These are phyloP conservation scores for Amphibalanus amphitrite DNA, from an alignment of 1,140 invertebrate species.

Conservation along the genomic window DNA sequence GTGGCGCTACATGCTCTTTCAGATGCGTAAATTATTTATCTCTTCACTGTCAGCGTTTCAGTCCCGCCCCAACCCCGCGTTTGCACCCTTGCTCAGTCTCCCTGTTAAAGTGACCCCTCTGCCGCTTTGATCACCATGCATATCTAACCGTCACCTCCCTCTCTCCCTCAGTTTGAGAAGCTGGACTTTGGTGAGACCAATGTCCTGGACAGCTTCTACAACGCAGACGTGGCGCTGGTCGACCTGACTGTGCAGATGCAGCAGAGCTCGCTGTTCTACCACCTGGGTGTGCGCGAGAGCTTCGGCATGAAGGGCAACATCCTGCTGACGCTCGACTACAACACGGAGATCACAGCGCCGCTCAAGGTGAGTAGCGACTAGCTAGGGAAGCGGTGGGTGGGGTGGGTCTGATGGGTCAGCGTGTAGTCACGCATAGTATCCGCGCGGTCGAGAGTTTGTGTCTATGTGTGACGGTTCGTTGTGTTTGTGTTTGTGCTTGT, in stretches of 20 bases:
- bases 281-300: slow-evolving; percentile 32
- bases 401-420: too few relatives aligned
- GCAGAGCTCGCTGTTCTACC: slow-evolving; percentile 19
- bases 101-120: too few relatives aligned
- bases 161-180: slow-evolving; percentile 17
- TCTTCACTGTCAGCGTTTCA: too few relatives aligned
- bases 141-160: not conserved
- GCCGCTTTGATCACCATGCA: not conserved
- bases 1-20: too few relatives aligned
- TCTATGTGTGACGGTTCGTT: too few relatives aligned
- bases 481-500: too few relatives aligned
- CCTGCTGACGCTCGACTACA: slow-evolving; percentile 74
- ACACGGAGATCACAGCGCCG: slow-evolving; percentile 64
- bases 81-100: too few relatives aligned
- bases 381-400: too few relatives aligned
- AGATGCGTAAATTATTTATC: too few relatives aligned
- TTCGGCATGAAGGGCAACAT: slow-evolving; percentile 99
- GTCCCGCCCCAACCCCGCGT: too few relatives aligned
- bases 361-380: slow-evolving; percentile 73
- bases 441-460: too few relatives aligned
- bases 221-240: slow-evolving; percentile 13
- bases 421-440: too few relatives aligned
- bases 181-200: slow-evolving; percentile 42
- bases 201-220: slow-evolving; percentile 33
- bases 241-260: slow-evolving; percentile 16